Evolutionary conservation across 1,140 invertebrate genomes (phyloP), one percentile per base, ranked within the genome.

Genomic region (Trichomalopsis sarcophagae): DNA sequence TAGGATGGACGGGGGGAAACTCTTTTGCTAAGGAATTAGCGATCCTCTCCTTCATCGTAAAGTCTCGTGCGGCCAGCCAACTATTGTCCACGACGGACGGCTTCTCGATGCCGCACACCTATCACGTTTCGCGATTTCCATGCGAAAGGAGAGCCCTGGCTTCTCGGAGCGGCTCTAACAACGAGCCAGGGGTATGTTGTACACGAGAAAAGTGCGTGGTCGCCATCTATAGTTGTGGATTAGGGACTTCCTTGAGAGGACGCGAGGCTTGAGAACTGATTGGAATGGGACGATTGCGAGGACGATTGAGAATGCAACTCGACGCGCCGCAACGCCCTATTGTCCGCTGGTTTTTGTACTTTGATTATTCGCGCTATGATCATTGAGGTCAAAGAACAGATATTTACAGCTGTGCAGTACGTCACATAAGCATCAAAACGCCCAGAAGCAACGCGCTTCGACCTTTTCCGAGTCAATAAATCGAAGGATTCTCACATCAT

Each of bases 51-150:
- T 71, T 84, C 50, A n/a, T 79, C 82, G 82, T 84, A 84, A 84
- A 74, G 30, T 73, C 55, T 62, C 17, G 47, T 11, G 13, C 27
- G 10, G 76, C 55, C 40, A 27, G 36, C 36, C 21, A 36, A 47
- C 55, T 55, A 84, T 84, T 84, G 82, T 84, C 75, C 83, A 6
- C 33, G 23, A 10, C 40, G 27, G 21, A n/a, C 17, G 36, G 66
- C 5, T 50, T n/a, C 17, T 78, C 55, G 82, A 78, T 84, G 17
- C 44, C 36, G 82, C 66, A 71, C 55, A 17, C 74, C 74, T 36
- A 84, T 84, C 82, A 77, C 75, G 82, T 55, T 77, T 75, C 66
- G 66, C 76, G 44, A 84, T 84, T 84, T 84, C 82, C 82, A 84
- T 84, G 66, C 68, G 82, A 84, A 84, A 73, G 36, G 66, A 23